phyloP scores from a whole-genome alignment of 2,888 invertebrate species.

The Eilema sororculum region DNA sequence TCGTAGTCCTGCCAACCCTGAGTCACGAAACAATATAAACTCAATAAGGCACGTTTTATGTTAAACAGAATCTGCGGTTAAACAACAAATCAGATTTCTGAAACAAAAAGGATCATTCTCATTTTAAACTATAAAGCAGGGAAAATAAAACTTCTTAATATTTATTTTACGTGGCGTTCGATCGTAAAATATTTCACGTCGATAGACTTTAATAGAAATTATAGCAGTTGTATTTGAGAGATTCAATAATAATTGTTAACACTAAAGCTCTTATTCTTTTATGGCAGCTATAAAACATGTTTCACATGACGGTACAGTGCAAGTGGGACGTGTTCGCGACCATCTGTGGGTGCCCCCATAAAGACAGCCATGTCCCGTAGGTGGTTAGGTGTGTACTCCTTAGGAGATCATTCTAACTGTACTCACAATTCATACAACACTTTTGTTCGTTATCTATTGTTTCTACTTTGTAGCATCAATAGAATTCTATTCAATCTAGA shows the following conservation, averaged over 20 bases:
- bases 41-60: constrained; percentile 40
- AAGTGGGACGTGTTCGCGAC: constrained; percentile 50
- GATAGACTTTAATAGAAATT: constrained; percentile 42
- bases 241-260: constrained; percentile 59
- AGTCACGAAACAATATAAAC: constrained; percentile 29
- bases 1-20: constrained; percentile 10
- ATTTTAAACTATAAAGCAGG: constrained; percentile 34
- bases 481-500: not conserved
- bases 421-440: constrained; percentile 19
- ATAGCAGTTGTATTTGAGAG: constrained; percentile 49
- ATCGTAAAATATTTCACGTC: constrained; percentile 44
- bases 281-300: constrained; percentile 62
- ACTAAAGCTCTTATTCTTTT: constrained; percentile 62
- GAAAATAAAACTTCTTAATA: constrained; percentile 50
- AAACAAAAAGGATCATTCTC: constrained; percentile 46
- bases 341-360: constrained; percentile 63
- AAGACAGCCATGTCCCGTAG: constrained; percentile 64
- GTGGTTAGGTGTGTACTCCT: constrained; percentile 57
- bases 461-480: not conserved
- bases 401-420: constrained; percentile 42
- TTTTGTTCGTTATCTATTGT: constrained; percentile 23
- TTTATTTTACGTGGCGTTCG: constrained; percentile 44
- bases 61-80: constrained; percentile 35
- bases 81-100: constrained; percentile 36
- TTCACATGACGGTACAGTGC: constrained; percentile 53